Percentiles rank a stretch among this genome's conserved stretches.
Conservation (phyloP, 2,888 invertebrate species). For the Idaea aversata region DNA sequence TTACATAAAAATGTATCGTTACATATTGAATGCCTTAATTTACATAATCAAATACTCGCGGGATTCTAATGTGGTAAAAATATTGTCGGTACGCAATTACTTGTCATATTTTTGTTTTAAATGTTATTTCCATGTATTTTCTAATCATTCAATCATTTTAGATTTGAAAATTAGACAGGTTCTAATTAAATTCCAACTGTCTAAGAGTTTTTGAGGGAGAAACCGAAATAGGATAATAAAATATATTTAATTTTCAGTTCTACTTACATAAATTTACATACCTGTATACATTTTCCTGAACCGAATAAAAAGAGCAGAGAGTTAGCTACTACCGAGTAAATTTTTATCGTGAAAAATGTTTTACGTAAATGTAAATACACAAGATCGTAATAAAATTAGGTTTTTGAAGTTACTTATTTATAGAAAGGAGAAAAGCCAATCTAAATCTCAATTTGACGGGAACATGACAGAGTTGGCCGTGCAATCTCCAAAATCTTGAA, state of each 20-base stretch:
- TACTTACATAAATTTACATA: no score
- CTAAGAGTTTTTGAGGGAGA: no score
- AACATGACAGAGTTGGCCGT: conserved; percentile 24
- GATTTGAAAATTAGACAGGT: no score
- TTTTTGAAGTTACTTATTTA: neutral
- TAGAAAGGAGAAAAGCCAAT: neutral
- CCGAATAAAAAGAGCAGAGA: no score
- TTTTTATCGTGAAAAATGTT: no score
- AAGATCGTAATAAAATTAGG: neutral
- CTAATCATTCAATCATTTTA: no score
- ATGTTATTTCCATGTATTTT: neutral
- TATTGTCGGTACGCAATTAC: neutral
- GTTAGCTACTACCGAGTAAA: no score
- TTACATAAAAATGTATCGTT: conserved; percentile 33
- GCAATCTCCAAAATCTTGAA: conserved; percentile 17
- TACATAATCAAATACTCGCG: conserved; percentile 16
- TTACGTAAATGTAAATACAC: no score
- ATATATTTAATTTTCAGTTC: no score
- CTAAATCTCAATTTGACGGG: conserved; percentile 10
- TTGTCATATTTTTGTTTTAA: neutral
- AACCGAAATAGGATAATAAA: no score
- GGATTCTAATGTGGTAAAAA: conserved; percentile 3
- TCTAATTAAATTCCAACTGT: no score
- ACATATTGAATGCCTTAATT: conserved; percentile 22
- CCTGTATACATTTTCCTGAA: no score